Conservation (phyloP, 2,113 vertebrate species). For the Carassius gibelio region DNA sequence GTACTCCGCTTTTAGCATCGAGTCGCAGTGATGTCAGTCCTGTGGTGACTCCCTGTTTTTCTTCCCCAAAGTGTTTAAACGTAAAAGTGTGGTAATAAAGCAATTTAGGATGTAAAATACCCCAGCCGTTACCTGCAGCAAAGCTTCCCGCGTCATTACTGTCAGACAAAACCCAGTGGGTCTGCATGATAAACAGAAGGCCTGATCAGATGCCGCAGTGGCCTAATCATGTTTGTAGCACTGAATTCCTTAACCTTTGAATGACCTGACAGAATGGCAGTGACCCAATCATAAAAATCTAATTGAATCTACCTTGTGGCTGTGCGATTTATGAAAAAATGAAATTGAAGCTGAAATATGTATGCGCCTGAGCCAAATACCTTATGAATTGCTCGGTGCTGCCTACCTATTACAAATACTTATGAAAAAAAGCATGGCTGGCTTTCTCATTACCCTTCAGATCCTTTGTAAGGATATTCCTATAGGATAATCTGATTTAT, state of each 20-base stretch:
- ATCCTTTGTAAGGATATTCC: conserved; percentile 73
- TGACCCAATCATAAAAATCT: conserved; percentile 79
- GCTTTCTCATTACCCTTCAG: conserved; percentile 69
- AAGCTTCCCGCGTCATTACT: conserved; percentile 53
- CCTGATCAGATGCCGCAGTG: conserved; percentile 80
- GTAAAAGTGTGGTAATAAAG: conserved; percentile 55
- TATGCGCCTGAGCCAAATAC: conserved; percentile 60
- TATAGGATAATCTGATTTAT: conserved; percentile 77
- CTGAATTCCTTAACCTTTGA: conserved; percentile 84
- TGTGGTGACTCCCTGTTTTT: conserved; percentile 69
- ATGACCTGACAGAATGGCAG: conserved; percentile 80
- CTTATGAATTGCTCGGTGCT: conserved; percentile 57
- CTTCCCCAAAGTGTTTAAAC: conserved; percentile 56
- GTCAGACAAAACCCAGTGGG: conserved; percentile 48
- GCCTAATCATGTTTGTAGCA: conserved; percentile 82
- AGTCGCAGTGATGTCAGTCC: conserved; percentile 74
- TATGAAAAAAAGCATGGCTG: conserved; percentile 55
- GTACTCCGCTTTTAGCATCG: conserved; percentile 72
- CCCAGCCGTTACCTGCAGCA: conserved; percentile 58
- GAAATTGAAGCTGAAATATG: conserved; percentile 81
- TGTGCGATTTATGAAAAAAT: conserved; percentile 75
- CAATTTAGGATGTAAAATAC: conserved; percentile 54
- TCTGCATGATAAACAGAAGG: conserved; percentile 73
- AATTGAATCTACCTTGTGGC: conserved; percentile 79
- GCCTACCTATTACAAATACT: conserved; percentile 67